These are phyloP conservation scores for Ramazzottius varieornatus DNA, from an alignment of 2,888 invertebrate genomes.

Conservation along the genomic window DNA sequence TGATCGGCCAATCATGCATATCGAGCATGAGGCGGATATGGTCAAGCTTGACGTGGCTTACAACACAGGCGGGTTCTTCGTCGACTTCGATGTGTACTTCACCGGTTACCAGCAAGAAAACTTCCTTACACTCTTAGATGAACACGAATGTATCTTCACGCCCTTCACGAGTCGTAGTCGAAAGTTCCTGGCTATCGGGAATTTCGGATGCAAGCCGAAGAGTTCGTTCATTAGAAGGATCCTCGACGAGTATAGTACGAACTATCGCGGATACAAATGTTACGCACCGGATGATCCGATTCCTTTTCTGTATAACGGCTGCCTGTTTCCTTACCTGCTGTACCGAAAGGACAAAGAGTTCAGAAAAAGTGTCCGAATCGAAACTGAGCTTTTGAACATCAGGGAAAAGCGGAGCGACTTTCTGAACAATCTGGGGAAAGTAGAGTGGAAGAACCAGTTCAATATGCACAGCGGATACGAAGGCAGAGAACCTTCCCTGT, in stretches of 20 bases:
- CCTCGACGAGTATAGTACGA: neutral
- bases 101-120: neutral
- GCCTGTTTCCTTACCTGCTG: neutral
- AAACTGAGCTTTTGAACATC: neutral
- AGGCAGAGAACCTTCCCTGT: neutral
- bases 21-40: neutral
- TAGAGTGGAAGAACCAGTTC: neutral
- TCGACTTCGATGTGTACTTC: neutral
- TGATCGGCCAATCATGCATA: neutral
- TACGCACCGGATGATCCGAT: neutral
- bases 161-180: neutral
- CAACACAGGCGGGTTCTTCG: neutral
- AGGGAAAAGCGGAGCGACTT: neutral
- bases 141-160: neutral
- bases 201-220: neutral
- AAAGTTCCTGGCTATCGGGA: neutral
- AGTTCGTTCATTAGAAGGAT: neutral
- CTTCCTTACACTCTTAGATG: neutral
- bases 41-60: neutral
- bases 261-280: neutral
- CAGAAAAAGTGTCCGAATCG: neutral
- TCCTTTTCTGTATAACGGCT: neutral
- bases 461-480: conserved; percentile 1
- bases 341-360: neutral
- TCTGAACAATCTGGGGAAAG: neutral